phyloP scores from a whole-genome alignment of 2,113 vertebrate species.

The Elephantulus edwardii region DNA sequence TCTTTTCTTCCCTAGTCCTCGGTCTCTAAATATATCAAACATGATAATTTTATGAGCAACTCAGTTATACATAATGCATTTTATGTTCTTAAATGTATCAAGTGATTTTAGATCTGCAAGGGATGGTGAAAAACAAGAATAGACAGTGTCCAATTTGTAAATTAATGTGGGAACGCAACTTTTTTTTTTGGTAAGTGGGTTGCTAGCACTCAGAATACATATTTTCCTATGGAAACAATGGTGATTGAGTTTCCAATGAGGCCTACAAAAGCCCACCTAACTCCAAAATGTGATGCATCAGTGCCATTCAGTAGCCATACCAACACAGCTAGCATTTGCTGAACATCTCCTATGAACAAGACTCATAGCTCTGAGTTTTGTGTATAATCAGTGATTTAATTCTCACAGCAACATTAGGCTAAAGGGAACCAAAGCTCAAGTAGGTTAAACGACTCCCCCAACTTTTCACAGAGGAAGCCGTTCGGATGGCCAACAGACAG shows the following conservation, averaged over 20 bases:
- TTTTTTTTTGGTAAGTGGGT: slow-evolving; percentile 24
- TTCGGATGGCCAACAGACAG: too few species aligned
- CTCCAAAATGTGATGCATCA: background rate
- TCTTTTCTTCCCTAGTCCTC: slow-evolving; percentile 54
- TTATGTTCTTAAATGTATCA: slow-evolving; percentile 70
- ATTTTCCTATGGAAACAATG: slow-evolving; percentile 25
- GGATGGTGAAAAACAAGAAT: slow-evolving; percentile 66
- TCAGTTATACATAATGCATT: slow-evolving; percentile 74
- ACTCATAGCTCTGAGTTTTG: background rate
- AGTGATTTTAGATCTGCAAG: slow-evolving; percentile 69
- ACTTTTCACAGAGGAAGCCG: too few species aligned
- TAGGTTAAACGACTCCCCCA: too few species aligned
- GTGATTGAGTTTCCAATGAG: background rate
- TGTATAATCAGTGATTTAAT: background rate
- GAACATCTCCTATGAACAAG: background rate
- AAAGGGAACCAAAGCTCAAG: slow-evolving; percentile 37
- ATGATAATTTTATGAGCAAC: slow-evolving; percentile 73
- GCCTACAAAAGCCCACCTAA: background rate
- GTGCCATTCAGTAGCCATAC: background rate
- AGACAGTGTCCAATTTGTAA: slow-evolving; percentile 66
- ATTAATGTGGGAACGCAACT: slow-evolving; percentile 64
- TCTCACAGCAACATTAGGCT: background rate
- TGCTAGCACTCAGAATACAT: slow-evolving; percentile 47
- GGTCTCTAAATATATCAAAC: slow-evolving; percentile 68
- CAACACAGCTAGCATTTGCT: background rate